A percentile compares a stretch with the other conserved stretches of the same genome.
phyloP scores from a whole-genome alignment of 2,888 invertebrate genomes.

The Drosophila phalerata region DNA sequence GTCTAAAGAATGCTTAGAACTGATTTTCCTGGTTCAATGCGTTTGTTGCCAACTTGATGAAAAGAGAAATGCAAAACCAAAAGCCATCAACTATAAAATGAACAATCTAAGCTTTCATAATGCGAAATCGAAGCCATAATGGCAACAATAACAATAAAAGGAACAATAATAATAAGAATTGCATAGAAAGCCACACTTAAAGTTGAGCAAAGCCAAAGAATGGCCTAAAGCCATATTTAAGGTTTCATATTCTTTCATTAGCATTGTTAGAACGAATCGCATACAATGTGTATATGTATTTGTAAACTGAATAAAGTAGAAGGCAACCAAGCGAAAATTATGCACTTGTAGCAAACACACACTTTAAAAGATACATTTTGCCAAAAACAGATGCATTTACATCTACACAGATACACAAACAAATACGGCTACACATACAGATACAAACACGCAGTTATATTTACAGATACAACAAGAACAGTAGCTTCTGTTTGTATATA shows the following conservation, averaged over 20 bases:
- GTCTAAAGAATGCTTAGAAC: conserved; percentile 60
- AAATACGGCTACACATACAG: neutral
- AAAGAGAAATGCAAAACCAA: conserved; percentile 53
- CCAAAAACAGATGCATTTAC: conserved; percentile 31
- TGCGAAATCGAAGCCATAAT: conserved; percentile 69
- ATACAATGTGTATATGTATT: neutral
- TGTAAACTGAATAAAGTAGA: conserved; percentile 25
- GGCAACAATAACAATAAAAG: conserved; percentile 29
- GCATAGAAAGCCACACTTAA: conserved; percentile 58
- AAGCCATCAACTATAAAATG: conserved; percentile 19
- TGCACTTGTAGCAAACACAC: conserved; percentile 52
- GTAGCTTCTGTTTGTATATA: conserved; percentile 36
- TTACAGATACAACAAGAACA: conserved; percentile 4
- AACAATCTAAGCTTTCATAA: conserved; percentile 59
- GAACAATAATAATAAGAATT: conserved; percentile 20
- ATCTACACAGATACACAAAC: conserved; percentile 1
- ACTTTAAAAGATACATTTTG: conserved; percentile 50
- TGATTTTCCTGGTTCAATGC: conserved; percentile 67
- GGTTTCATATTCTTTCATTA: conserved; percentile 38
- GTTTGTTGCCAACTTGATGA: conserved; percentile 67
- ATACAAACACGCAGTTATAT: conserved; percentile 3
- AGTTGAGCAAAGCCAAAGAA: conserved; percentile 27
- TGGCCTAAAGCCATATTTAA: conserved; percentile 26
- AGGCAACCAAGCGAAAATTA: conserved; percentile 71
- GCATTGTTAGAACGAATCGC: conserved; percentile 27